Evolutionary conservation across 2,113 vertebrate genomes (phyloP).

Genomic region (Sakesphorus luctuosus): DNA sequence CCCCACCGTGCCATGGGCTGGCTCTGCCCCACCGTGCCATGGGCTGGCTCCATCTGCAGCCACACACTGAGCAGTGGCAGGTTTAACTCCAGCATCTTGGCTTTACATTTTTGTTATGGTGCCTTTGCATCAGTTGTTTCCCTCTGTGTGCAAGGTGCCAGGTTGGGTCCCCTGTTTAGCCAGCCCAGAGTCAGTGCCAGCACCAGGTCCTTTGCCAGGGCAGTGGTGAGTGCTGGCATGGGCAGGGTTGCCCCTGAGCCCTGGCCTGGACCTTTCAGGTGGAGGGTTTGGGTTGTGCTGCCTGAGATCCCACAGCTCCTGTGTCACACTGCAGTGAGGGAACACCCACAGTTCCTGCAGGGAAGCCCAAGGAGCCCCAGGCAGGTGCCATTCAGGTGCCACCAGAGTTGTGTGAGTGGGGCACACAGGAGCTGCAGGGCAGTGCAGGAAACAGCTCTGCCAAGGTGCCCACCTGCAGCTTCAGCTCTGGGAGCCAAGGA

Average conservation of each 20-base stretch:
- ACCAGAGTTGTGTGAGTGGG: neutral
- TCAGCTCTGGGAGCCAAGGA: neutral
- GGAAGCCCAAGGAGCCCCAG: neutral
- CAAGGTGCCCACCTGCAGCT: neutral
- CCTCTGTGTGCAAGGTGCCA: neutral
- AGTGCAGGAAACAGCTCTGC: neutral
- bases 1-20: no score
- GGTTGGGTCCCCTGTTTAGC: neutral
- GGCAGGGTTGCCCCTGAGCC: neutral
- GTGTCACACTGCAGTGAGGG: neutral
- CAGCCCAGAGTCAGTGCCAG: neutral
- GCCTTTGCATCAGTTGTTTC: neutral
- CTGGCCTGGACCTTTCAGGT: neutral
- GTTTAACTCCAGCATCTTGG: neutral
- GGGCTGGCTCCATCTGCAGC: neutral
- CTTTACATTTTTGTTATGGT: neutral
- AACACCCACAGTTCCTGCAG: accelerated
- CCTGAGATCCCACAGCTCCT: neutral
- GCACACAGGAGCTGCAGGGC: neutral
- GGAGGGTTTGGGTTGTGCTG: neutral
- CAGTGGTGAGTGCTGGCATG: neutral
- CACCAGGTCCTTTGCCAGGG: no score
- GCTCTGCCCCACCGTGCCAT: no score
- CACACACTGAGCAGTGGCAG: neutral
- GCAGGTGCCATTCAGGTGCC: neutral